Evolutionary conservation across 2,113 vertebrate genomes (phyloP).

Genomic region (Oncorhynchus nerka): DNA sequence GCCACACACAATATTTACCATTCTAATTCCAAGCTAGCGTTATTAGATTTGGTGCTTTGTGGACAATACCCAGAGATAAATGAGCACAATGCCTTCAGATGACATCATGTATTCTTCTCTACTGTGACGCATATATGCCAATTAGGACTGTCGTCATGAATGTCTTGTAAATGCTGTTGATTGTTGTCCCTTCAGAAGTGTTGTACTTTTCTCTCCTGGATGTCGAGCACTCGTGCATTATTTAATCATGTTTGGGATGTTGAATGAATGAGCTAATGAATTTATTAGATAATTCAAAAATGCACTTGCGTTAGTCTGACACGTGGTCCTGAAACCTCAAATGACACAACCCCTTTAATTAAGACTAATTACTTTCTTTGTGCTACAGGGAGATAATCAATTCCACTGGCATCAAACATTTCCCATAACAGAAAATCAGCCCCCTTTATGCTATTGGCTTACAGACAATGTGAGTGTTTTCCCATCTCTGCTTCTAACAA

Average conservation of each 20-base stretch:
- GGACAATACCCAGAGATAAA: neutral
- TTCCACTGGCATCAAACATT: constrained; percentile 58
- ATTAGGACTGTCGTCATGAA: constrained; percentile 39
- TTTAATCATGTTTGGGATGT: constrained; percentile 58
- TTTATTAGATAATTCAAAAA: no score
- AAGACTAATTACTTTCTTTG: constrained; percentile 75
- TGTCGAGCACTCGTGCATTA: constrained; percentile 34
- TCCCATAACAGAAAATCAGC: constrained; percentile 59
- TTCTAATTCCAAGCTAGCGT: constrained; percentile 48
- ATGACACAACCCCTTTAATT: constrained; percentile 63
- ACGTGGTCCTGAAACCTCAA: constrained; percentile 38
- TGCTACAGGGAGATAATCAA: constrained; percentile 68
- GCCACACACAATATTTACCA: constrained; percentile 64
- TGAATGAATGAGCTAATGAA: neutral
- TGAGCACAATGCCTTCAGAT: neutral
- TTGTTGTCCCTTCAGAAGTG: constrained; percentile 22
- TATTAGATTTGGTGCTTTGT: constrained; percentile 47
- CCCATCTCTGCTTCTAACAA: neutral
- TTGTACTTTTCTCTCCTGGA: constrained; percentile 25
- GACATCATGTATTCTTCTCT: neutral
- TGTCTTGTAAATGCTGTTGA: constrained; percentile 9
- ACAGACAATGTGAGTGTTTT: neutral
- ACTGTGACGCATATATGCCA: neutral
- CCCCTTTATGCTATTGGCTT: neutral
- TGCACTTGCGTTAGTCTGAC: neutral